Evolutionary conservation across 1,140 invertebrate genomes (phyloP).

Genomic region (Tetraneura akinire): DNA sequence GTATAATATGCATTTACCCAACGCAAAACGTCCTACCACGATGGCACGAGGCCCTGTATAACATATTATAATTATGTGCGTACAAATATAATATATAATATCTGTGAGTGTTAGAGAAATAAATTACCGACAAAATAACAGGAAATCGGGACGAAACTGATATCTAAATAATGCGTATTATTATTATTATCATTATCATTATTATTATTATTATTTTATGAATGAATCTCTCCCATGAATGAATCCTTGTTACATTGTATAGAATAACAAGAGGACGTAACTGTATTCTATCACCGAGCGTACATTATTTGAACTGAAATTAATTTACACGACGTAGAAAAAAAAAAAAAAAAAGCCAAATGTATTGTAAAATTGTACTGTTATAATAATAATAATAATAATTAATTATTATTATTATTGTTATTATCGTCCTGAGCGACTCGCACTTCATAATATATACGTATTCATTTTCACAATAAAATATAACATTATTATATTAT

Average conservation of each 20-base stretch:
- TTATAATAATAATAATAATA: too few species aligned
- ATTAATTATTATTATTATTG: too few species aligned
- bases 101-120: not conserved
- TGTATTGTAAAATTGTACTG: not conserved
- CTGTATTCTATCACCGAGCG: not conserved
- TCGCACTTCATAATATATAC: too few species aligned
- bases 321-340: not conserved
- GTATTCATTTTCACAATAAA: not conserved
- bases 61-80: too few species aligned
- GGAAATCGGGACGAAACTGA: not conserved
- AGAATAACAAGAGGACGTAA: not conserved
- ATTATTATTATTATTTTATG: slow-evolving; percentile 16
- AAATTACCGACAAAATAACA: not conserved
- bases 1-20: too few species aligned
- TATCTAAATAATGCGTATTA: not conserved
- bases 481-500: not conserved
- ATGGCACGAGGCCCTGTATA: too few species aligned
- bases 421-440: not conserved
- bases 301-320: not conserved
- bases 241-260: too few species aligned
- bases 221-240: slow-evolving; percentile 11
- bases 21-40: not conserved
- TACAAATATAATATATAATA: not conserved
- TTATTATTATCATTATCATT: not conserved
- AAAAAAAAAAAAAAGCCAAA: not conserved